Evolutionary conservation across 2,888 invertebrate genomes (phyloP).

Genomic region (Hypercompe scribonia): DNA sequence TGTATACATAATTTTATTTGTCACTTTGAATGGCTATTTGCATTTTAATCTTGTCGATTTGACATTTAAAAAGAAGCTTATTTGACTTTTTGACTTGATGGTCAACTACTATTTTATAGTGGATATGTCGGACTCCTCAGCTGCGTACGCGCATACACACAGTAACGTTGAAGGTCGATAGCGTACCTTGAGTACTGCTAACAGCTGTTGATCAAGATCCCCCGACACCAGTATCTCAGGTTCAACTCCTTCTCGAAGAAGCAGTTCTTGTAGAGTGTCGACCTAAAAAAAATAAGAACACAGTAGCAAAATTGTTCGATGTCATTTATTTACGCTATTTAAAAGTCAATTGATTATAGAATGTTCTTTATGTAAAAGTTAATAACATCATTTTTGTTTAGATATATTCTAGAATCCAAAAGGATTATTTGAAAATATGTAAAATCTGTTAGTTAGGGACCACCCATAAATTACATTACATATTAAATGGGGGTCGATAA

Average conservation of each 20-base stretch:
- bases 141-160: not conserved
- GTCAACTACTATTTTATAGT: not conserved
- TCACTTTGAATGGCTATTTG: not conserved
- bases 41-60: not conserved
- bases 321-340: not conserved
- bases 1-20: not conserved
- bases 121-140: not conserved
- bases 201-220: constrained; percentile 92
- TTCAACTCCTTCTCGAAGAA: constrained; percentile 90
- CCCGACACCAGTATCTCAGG: constrained; percentile 89
- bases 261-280: constrained; percentile 93
- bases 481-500: no score
- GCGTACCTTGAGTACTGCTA: constrained; percentile 92
- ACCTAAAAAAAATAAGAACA: constrained; percentile 82
- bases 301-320: not conserved
- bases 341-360: not conserved
- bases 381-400: not conserved
- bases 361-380: not conserved
- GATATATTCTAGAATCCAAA: not conserved
- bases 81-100: not conserved
- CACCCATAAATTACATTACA: not conserved
- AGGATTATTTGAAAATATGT: not conserved
- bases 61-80: not conserved
- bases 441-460: not conserved
- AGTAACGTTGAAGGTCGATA: not conserved